A percentile compares a stretch with the other conserved stretches of the same genome.
Conservation (phyloP, 2,113 vertebrate species). For the Rhombomys opimus region DNA sequence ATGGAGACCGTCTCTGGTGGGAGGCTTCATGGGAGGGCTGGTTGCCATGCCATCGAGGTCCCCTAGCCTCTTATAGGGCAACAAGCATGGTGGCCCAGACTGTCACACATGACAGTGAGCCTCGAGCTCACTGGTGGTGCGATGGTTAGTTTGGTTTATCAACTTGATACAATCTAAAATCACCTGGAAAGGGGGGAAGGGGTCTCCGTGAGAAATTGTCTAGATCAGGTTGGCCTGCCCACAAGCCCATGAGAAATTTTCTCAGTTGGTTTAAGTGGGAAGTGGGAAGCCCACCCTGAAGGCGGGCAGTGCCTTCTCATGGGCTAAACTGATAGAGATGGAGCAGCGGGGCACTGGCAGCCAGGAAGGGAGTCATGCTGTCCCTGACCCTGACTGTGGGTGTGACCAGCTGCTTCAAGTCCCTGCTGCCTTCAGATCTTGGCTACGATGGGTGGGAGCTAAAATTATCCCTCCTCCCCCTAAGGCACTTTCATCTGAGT, state of each 20-base stretch:
- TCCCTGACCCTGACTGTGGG: neutral
- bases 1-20: neutral
- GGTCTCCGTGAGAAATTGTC: neutral
- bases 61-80: accelerated
- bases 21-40: neutral
- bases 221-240: neutral
- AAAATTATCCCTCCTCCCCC: neutral
- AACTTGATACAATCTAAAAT: neutral
- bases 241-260: neutral
- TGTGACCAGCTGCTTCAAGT: neutral
- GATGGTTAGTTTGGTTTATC: neutral
- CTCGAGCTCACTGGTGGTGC: neutral
- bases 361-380: neutral
- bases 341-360: neutral
- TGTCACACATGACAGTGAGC: neutral
- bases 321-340: neutral
- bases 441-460: neutral
- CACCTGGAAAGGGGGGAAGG: neutral
- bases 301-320: neutral
- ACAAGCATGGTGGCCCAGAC: neutral
- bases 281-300: too few species aligned
- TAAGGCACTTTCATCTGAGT: too few species aligned
- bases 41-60: neutral
- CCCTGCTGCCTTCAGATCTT: neutral
- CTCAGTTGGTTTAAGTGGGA: neutral